These are phyloP conservation scores for Podarcis muralis DNA, from an alignment of 2,113 vertebrate genomes.

Conservation along the genomic window DNA sequence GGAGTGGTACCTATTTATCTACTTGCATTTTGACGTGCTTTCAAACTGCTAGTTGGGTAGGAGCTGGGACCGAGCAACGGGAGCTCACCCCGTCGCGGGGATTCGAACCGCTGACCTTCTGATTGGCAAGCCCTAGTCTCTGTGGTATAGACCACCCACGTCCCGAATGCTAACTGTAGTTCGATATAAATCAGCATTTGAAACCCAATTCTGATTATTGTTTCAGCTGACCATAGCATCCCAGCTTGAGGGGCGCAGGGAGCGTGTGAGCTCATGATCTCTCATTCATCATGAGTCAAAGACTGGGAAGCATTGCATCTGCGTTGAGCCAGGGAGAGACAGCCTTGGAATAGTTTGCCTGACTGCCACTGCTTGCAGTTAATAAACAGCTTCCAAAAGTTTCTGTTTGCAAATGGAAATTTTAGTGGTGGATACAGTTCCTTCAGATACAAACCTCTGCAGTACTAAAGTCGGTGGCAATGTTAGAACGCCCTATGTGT, in stretches of 20 bases:
- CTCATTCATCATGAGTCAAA: not conserved
- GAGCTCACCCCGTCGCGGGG: too few relatives aligned
- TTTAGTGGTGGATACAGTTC: constrained; percentile 6
- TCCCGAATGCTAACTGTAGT: not conserved
- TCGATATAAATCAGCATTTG: not conserved
- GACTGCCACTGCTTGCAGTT: constrained; percentile 6
- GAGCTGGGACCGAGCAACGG: too few relatives aligned
- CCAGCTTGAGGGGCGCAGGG: not conserved
- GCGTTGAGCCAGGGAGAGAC: not conserved
- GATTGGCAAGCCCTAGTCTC: too few relatives aligned
- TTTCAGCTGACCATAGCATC: not conserved
- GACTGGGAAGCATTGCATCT: not conserved
- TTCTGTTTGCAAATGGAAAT: constrained; percentile 29
- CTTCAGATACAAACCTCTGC: not conserved
- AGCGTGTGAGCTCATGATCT: not conserved
- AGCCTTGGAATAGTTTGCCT: not conserved
- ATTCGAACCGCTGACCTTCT: too few relatives aligned
- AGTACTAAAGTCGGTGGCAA: not conserved
- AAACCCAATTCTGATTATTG: not conserved
- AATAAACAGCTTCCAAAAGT: constrained; percentile 6
- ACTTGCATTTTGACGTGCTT: too few relatives aligned
- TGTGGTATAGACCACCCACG: too few relatives aligned
- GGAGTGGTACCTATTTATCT: too few relatives aligned
- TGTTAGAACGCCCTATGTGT: constrained; percentile 11
- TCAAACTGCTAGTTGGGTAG: too few relatives aligned